Evolutionary conservation across 2,113 vertebrate species (phyloP).

Genomic region (Neolamprologus sp.): DNA sequence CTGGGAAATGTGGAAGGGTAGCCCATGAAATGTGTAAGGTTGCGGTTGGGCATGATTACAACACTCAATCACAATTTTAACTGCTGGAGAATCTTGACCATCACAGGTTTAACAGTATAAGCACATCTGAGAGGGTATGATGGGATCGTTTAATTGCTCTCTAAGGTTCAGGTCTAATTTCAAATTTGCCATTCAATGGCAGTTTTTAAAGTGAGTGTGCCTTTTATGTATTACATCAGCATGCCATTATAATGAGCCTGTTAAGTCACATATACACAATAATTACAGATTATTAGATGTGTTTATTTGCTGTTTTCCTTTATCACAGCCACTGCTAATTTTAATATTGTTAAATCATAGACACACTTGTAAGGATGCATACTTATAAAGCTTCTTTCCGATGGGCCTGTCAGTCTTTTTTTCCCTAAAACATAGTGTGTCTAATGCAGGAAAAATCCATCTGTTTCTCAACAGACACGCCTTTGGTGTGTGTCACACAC

Average conservation of each 20-base stretch:
- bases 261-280: background rate
- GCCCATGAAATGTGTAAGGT: background rate
- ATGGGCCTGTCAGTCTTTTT: background rate
- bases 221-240: background rate
- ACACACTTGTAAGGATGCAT: background rate
- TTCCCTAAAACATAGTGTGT: background rate
- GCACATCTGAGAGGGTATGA: background rate
- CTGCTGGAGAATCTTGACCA: background rate
- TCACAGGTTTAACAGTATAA: background rate
- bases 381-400: background rate
- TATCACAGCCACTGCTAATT: background rate
- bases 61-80: background rate
- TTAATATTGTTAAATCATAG: background rate
- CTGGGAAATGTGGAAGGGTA: constrained; percentile 13
- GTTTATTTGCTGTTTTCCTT: background rate
- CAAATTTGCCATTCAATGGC: background rate
- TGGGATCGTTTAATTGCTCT: background rate
- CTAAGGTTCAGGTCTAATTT: background rate
- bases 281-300: background rate
- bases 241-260: background rate
- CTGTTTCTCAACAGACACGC: constrained; percentile 15
- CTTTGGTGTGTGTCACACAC: constrained; percentile 3
- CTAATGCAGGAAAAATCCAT: constrained; percentile 23
- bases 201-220: background rate
- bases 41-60: background rate